Base-by-base conservation (phyloP, 1,140 invertebrate genomes). In the Ephestia elutella region DNA sequence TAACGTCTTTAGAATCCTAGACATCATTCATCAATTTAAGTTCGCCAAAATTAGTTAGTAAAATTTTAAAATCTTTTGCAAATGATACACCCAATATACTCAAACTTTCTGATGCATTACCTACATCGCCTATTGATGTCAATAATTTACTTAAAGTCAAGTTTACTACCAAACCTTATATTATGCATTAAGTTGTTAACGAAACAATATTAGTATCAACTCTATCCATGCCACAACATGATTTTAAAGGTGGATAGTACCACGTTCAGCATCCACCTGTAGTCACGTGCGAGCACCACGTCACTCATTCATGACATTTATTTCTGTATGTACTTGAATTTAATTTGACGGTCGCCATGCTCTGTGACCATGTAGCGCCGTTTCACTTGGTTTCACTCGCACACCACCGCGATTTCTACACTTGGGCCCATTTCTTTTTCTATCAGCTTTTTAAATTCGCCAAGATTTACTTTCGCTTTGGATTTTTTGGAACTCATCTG, bases 291-390 rank as follows among this genome's bases (percentile, higher is more conserved):
- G 35, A 15, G n/a, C 13, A 11, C 1, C 49, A 49, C 60, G 59
- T 66, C 53, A 66, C 57, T 68, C 70, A 74, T 70, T 71, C 68
- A 75, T 78, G 60, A 75, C 65, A 61, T 56, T 25, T 21, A 25
- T 21, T 10, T 53, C 19, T 68, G 35, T 62, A 51, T 73, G 78
- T 72, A 82, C 73, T 82, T 78, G 79, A 77, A 75, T 65, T 67
- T 75, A 75, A 72, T 83, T 82, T 78, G 80, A 82, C 72, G 74
- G 82, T 80, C 80, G 82, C 76, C 67, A 80, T 82, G 80, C 63
- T 78, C 54, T 49, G 54, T 77, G 75, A 49, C 65, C 73, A 78
- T 79, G 71, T 75, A 64, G 71, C 58, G 60, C 72, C 68, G 75
- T 79, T 77, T 78, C 79, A 80, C 73, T 76, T 63, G 66, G 81